Base-by-base conservation (phyloP, 1,140 invertebrate species). In the Bombus soroeensis region DNA sequence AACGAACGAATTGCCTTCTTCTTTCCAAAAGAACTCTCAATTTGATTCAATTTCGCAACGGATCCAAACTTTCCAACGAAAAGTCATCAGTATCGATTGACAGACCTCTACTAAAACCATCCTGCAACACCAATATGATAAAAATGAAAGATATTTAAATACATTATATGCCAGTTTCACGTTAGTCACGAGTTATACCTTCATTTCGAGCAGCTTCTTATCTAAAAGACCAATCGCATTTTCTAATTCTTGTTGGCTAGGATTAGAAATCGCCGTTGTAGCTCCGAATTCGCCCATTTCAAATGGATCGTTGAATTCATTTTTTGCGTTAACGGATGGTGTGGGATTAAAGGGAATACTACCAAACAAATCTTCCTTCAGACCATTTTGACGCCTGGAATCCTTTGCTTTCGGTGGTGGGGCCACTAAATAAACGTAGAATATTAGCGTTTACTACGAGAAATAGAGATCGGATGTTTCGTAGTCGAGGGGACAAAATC, bases 41-140 rank as follows among this genome's bases (percentile, higher is more conserved):
- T 53, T 39, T 64, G 41, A 70, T 90, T 95, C 91, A 96, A 87
- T 96, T 96, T 88, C 95, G 93, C 82, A 98, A 95, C 68, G 98
- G 98, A 96, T 98, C 98, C 90, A 98, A 95, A 94, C 97, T 98
- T 93, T 98, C 98, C 88, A 98, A 92, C n/a, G 97, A 97, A 93
- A 98, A 98, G 94, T 98, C 98, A 93, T 98, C 98, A 85, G 97
- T 97, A 66, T 97, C 97, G 92, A 97, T 97, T 15, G 97, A 96
- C 57, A 98, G 95, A 72, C 97, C 97, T 95, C 97, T 96, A 94
- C 97, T 98, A 94, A 98, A 98, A 80, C 97, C 97, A 95, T 97
- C 97, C 97, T 98, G 95, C 96, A 96, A 92, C 91, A 92, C 94
- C 71, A 57, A 93, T 47, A 15, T 59, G 3, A 22, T 22, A 25